Evolutionary conservation across 1,140 invertebrate genomes (phyloP).

Genomic region (Rhynchophorus ferrugineus): DNA sequence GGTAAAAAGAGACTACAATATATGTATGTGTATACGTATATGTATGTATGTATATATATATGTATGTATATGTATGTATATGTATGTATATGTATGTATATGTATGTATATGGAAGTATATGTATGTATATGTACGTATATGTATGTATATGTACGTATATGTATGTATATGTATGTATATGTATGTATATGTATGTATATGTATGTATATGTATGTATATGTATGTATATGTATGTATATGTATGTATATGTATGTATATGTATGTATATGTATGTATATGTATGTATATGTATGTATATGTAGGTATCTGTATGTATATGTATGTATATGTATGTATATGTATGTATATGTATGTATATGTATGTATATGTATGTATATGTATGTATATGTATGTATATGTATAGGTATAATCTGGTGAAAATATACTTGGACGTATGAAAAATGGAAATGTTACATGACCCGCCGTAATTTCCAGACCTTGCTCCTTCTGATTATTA

Average conservation of each 20-base stretch:
- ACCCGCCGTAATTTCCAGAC: too few relatives aligned
- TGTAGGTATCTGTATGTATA: constrained; percentile 6
- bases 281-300: constrained; percentile 8
- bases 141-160: constrained; percentile 8
- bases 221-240: constrained; percentile 8
- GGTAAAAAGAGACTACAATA: too few relatives aligned
- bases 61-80: constrained; percentile 9
- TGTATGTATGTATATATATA: constrained; percentile 4
- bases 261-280: constrained; percentile 8
- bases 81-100: constrained; percentile 1
- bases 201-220: constrained; percentile 7
- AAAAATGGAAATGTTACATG: too few relatives aligned
- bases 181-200: constrained; percentile 6
- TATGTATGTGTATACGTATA: constrained; percentile 1
- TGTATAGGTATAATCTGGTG: too few relatives aligned
- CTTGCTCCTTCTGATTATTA: too few relatives aligned
- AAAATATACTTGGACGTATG: too few relatives aligned
- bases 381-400: constrained; percentile 4
- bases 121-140: neutral
- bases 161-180: constrained; percentile 8
- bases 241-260: constrained; percentile 8
- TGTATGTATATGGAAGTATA: too few relatives aligned
- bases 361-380: constrained; percentile 8
- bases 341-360: constrained; percentile 8
- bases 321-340: constrained; percentile 8